Evolutionary conservation across 2,113 vertebrate species (phyloP).

Genomic region (Tupaia tana): DNA sequence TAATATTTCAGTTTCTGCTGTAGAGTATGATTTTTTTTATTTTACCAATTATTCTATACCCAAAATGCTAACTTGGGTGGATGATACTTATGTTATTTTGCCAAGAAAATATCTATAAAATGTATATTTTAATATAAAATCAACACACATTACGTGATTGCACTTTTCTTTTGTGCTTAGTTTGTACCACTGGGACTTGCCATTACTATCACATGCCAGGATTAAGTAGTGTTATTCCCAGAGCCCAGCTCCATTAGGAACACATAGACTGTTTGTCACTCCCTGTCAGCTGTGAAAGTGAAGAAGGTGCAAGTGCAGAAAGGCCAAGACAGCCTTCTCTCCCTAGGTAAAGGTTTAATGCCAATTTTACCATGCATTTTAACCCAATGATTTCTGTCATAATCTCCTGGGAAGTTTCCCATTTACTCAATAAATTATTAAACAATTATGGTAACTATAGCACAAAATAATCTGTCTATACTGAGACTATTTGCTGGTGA

Average conservation of each 20-base stretch:
- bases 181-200: background rate
- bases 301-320: background rate
- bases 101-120: fast-evolving
- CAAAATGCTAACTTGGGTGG: background rate
- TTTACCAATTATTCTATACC: background rate
- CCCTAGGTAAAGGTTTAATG: conserved; percentile 48
- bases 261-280: background rate
- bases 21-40: background rate
- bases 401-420: conserved; percentile 57
- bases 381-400: conserved; percentile 60
- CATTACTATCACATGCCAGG: conserved; percentile 24
- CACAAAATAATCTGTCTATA: background rate
- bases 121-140: conserved; percentile 19
- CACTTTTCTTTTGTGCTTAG: background rate
- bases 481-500: background rate
- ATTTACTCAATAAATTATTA: conserved; percentile 71
- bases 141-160: background rate
- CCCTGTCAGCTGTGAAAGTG: conserved; percentile 22
- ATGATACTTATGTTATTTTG: background rate
- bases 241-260: background rate
- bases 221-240: background rate
- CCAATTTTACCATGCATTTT: conserved; percentile 66
- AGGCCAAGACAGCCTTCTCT: background rate
- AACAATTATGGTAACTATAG: background rate
- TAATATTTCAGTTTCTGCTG: too few relatives aligned